Evolutionary conservation across 2,113 vertebrate species (phyloP), one percentile per base, ranked within the genome.

Genomic region (Pungitius pungitius): DNA sequence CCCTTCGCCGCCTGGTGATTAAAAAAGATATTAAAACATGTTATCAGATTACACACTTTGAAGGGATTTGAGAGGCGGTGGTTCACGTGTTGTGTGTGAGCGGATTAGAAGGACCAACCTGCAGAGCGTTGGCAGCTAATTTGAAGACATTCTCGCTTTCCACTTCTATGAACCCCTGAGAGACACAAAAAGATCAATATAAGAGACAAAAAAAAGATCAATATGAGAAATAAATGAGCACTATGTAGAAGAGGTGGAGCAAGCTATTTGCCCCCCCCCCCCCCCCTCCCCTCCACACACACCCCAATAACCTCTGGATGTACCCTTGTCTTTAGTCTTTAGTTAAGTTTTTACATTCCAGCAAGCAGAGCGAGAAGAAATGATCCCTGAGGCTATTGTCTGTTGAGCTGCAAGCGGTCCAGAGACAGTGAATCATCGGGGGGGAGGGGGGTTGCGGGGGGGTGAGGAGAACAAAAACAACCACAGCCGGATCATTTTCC

Each of bases 121-220:
- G 98, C 84, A 99, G 92, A 84, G 98, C 97, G 72, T 97, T 98
- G 0, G 97, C 95, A 81, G 97, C 97, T 86, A 99, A 87, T 91
- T 97, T 98, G 93, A 99, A 99, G 72, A 99, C 96, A 71, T 98
- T 95, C 77, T 99, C 97, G 58, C 96, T 98, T 87, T 99, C 97
- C 76, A 99, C 96, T 62, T 99, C 97, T 51, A 99, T 98, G 68
- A 97, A 95, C 78, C 97, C 98, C 98, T 99, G 88, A 47, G 72
- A 79, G 84, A 89, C 62, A 35, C 3, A 30, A 30, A 30, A 30
- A 30, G 30, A 30, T 30, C 30, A 30, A 30, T 30, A 30, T 30
- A 30, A 30, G 30, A 30, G 30, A 30, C n/a, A 5, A 30, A 78
- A 15, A 45, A 78, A 6, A 61, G 37, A 81, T 17, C 15, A 71